Conservation (phyloP, 2,113 vertebrate genomes). For the Notothenia rossii region DNA sequence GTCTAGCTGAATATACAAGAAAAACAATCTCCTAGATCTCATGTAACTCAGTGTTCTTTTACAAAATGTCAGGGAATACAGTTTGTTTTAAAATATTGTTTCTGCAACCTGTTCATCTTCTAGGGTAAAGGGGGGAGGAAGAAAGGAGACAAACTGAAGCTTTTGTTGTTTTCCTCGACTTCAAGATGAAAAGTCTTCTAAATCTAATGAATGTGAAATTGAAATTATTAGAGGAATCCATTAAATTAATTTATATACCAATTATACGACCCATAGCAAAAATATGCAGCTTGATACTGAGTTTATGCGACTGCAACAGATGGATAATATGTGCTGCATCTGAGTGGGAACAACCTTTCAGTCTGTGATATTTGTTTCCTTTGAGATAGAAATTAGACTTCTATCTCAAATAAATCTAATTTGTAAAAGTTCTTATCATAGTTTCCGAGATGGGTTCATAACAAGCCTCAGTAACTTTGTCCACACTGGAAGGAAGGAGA, state of each 20-base stretch:
- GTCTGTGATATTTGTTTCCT: not conserved
- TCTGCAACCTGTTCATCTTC: not conserved
- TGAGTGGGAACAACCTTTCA: conserved; percentile 6
- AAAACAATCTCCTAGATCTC: not conserved
- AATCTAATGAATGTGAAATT: too few species aligned
- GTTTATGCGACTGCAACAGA: conserved; percentile 17
- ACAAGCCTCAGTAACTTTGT: not conserved
- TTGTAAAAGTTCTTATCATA: not conserved
- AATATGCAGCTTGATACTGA: not conserved
- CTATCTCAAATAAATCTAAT: not conserved
- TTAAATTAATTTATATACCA: too few species aligned
- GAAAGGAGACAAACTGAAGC: not conserved
- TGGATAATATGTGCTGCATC: not conserved
- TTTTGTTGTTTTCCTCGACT: too few species aligned
- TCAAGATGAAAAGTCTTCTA: too few species aligned
- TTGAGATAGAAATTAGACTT: too few species aligned
- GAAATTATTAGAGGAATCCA: too few species aligned
- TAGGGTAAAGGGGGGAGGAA: not conserved
- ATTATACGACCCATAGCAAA: not conserved
- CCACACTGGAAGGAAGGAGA: not conserved
- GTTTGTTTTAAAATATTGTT: not conserved
- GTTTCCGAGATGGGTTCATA: not conserved
- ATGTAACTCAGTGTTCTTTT: not conserved
- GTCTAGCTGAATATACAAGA: conserved; percentile 10
- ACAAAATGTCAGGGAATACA: not conserved